Percentiles rank a stretch among this genome's conserved stretches.
Conservation (phyloP, 1,140 invertebrate species). For the Bombus soroeensis region DNA sequence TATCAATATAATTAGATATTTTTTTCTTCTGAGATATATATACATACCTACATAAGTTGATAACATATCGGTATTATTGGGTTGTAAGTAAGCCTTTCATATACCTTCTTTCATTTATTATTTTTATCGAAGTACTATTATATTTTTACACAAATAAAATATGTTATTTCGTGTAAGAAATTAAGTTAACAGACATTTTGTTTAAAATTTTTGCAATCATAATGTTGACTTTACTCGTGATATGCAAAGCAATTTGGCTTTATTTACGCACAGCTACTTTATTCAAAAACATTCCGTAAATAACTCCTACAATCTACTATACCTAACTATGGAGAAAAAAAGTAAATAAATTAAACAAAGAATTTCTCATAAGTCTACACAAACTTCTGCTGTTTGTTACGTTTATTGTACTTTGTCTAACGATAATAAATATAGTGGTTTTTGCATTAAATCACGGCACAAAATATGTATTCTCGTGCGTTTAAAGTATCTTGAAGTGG, state of each 20-base stretch:
- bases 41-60: background rate
- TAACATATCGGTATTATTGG: background rate
- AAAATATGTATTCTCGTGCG: background rate
- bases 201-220: background rate
- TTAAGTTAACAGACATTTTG: background rate
- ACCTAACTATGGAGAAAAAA: background rate
- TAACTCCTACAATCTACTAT: no score
- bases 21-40: background rate
- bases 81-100: background rate
- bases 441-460: background rate
- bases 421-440: background rate
- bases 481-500: no score
- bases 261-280: no score
- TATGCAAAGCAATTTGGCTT: background rate
- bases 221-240: background rate
- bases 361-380: background rate
- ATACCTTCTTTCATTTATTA: background rate
- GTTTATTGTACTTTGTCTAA: no score
- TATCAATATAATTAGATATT: conserved; percentile 19
- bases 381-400: background rate
- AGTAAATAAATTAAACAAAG: background rate
- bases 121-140: background rate
- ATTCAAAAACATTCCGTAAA: no score
- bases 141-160: background rate
- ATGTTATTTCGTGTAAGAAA: background rate